A percentile compares a stretch with the other conserved stretches of the same genome.
Evolutionary conservation across 2,797 vertebrate genomes (phyloP).

Genomic region (Melanotaenia boesemani): DNA sequence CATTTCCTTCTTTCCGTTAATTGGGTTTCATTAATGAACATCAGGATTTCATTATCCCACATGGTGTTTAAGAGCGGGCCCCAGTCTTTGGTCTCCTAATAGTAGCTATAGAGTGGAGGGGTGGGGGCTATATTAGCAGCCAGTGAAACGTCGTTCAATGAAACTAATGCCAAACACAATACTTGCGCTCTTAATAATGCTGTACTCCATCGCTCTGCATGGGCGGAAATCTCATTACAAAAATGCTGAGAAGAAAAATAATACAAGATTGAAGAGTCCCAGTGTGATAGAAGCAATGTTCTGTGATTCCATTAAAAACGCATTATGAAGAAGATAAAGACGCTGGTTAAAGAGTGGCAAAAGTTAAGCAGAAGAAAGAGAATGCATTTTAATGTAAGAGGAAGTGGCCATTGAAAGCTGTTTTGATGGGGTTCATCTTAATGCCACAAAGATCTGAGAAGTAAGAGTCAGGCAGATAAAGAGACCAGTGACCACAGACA

Average conservation of each 20-base stretch:
- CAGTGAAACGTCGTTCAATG: slow-evolving; percentile 69
- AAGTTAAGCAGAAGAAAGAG: slow-evolving; percentile 45
- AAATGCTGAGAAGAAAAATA: slow-evolving; percentile 80
- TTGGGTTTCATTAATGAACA: slow-evolving; percentile 87
- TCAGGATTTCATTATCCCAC: slow-evolving; percentile 84
- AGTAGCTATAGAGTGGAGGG: slow-evolving; percentile 39
- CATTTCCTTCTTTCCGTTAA: slow-evolving; percentile 75
- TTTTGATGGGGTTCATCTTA: slow-evolving; percentile 22
- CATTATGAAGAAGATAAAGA: slow-evolving; percentile 55
- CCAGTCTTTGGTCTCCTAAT: slow-evolving; percentile 61
- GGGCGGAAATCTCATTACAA: slow-evolving; percentile 85
- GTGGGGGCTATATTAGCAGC: slow-evolving; percentile 55
- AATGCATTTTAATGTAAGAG: slow-evolving; percentile 26
- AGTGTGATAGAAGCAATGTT: slow-evolving; percentile 75
- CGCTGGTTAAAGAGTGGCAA: slow-evolving; percentile 30
- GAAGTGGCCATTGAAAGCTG: slow-evolving; percentile 10
- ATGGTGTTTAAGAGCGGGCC: slow-evolving; percentile 65
- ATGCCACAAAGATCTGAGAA: slow-evolving; percentile 15
- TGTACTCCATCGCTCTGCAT: slow-evolving; percentile 77
- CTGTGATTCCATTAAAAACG: slow-evolving; percentile 77
- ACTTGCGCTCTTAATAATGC: slow-evolving; percentile 75
- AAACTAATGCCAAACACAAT: slow-evolving; percentile 78
- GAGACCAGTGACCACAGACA: slow-evolving; percentile 12
- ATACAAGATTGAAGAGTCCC: slow-evolving; percentile 77
- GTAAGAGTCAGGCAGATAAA: slow-evolving; percentile 13